phyloP scores from a whole-genome alignment of 2,113 vertebrate species.

The Cottus gobio region DNA sequence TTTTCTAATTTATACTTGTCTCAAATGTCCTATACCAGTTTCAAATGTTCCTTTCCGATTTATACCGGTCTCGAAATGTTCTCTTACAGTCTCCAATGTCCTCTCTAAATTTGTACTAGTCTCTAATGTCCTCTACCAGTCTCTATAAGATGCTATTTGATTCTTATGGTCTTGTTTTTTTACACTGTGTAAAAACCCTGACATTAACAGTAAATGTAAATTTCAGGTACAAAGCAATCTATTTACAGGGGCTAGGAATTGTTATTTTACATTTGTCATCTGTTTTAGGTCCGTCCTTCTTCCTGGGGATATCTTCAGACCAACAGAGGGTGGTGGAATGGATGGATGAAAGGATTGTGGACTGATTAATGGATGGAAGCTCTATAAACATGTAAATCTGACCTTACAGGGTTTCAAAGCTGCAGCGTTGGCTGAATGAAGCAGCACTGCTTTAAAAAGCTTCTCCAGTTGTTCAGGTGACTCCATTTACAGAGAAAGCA shows the following conservation, averaged over 20 bases:
- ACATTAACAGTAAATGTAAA: background rate
- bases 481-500: constrained; percentile 59
- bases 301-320: background rate
- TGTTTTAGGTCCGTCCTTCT: background rate
- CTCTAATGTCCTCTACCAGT: background rate
- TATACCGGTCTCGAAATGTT: no score
- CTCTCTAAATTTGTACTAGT: no score
- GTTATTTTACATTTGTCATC: background rate
- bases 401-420: constrained; percentile 75
- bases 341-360: background rate
- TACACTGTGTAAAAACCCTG: background rate
- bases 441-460: constrained; percentile 61
- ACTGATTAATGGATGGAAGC: constrained; percentile 52
- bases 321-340: background rate
- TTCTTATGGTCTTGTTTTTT: background rate
- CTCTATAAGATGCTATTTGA: background rate
- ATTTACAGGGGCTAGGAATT: background rate
- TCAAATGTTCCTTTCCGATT: no score
- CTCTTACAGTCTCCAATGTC: no score
- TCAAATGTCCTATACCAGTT: no score
- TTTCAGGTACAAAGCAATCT: background rate
- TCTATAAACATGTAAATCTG: constrained; percentile 79
- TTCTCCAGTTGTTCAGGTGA: constrained; percentile 29
- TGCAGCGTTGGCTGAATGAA: background rate
- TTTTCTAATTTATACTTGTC: no score